These are phyloP conservation scores for Centruroides sculpturatus DNA, from an alignment of 1,140 invertebrate genomes.

Conservation along the genomic window DNA sequence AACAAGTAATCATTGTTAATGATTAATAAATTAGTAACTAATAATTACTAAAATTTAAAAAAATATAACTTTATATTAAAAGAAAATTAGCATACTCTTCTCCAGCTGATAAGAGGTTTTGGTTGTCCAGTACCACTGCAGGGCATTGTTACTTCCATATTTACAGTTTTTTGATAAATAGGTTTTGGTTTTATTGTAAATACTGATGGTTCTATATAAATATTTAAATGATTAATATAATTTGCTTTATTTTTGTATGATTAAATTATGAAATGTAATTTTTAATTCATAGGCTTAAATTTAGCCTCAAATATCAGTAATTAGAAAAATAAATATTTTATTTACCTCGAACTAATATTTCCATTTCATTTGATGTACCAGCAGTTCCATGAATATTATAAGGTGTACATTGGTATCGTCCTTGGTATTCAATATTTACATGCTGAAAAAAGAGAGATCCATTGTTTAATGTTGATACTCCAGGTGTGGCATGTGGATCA, in stretches of 20 bases:
- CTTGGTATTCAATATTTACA: constrained; percentile 37
- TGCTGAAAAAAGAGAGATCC: constrained; percentile 72
- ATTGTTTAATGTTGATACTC: constrained; percentile 83
- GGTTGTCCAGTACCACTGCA: constrained; percentile 86
- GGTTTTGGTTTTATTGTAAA: constrained; percentile 28
- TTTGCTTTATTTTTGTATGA: no score
- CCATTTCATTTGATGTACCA: constrained; percentile 79
- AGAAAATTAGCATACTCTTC: constrained; percentile 46
- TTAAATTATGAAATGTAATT: no score
- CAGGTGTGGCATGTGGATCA: constrained; percentile 81
- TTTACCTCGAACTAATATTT: constrained; percentile 68
- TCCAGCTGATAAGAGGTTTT: constrained; percentile 75
- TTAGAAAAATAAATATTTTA: not conserved
- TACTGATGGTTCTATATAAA: constrained; percentile 29
- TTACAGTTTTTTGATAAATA: constrained; percentile 24
- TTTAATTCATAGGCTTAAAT: no score
- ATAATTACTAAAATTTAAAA: not conserved
- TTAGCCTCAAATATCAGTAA: no score
- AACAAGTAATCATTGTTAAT: not conserved
- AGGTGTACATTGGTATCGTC: constrained; percentile 85
- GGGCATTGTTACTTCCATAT: constrained; percentile 65
- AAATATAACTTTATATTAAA: not conserved
- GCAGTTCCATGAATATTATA: constrained; percentile 86
- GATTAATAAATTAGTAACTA: not conserved
- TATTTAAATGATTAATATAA: not conserved